Conservation (phyloP, 2,113 vertebrate genomes). For the Pomatorhinus ruficollis region DNA sequence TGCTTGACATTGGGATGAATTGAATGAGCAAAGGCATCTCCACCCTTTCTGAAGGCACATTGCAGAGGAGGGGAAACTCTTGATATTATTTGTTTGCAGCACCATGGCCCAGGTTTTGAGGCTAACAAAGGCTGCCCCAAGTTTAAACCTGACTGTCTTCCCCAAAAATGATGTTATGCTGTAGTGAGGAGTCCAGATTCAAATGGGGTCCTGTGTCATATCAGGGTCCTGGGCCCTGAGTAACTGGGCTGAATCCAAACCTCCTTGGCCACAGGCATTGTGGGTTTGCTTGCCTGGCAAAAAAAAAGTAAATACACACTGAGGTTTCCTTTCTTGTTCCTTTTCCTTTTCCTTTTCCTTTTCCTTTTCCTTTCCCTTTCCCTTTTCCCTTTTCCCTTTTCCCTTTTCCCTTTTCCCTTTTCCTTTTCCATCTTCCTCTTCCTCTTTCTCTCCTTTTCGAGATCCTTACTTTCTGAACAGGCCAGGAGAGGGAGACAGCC, state of each 20-base stretch:
- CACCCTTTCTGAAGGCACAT: not conserved
- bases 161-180: not conserved
- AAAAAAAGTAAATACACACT: not conserved
- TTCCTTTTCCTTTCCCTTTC: too few species aligned
- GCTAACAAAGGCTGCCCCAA: not conserved
- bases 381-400: not conserved
- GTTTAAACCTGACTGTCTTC: not conserved
- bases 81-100: not conserved
- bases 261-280: not conserved
- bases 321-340: not conserved
- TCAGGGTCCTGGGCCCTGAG: not conserved
- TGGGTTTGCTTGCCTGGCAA: not conserved
- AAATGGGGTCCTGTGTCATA: not conserved
- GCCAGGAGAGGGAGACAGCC: conserved; percentile 47
- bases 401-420: not conserved
- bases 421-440: fast-evolving
- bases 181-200: not conserved
- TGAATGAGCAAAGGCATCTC: not conserved
- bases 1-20: not conserved
- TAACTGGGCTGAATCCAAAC: not conserved
- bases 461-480: not conserved
- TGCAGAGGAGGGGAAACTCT: not conserved
- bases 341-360: not conserved
- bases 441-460: too few species aligned
- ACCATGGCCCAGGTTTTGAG: not conserved